Evolutionary conservation across 2,797 vertebrate genomes (phyloP).

Genomic region (Balearica regulorum): DNA sequence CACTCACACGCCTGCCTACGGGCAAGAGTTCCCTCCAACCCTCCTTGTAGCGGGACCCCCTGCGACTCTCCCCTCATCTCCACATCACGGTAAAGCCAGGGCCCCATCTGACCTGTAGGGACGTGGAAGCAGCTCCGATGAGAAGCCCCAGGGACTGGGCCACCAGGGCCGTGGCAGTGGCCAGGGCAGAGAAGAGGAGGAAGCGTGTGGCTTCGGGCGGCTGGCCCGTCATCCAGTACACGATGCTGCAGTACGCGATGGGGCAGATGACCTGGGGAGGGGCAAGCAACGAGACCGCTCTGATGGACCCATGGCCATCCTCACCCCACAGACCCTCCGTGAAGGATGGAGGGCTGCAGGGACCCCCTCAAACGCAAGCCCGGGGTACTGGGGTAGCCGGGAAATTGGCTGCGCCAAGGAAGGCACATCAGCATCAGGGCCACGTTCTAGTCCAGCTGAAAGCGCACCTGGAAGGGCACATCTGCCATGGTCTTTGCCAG

Average conservation of each 20-base stretch:
- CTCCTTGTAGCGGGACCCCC: rapidly evolving
- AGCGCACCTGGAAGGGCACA: slow-evolving; percentile 92
- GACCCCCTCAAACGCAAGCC: not conserved
- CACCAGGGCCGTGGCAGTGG: slow-evolving; percentile 91
- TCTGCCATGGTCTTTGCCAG: slow-evolving; percentile 97
- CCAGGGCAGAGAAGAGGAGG: slow-evolving; percentile 93
- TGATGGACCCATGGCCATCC: not conserved
- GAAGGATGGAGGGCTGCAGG: not conserved
- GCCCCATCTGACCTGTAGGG: slow-evolving; percentile 82
- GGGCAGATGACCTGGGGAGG: slow-evolving; percentile 88
- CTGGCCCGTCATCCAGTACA: slow-evolving; percentile 99
- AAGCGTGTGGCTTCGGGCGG: slow-evolving; percentile 90
- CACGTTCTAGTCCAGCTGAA: rapidly evolving
- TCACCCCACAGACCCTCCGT: not conserved
- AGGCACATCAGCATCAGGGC: rapidly evolving
- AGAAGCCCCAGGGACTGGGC: slow-evolving; percentile 95
- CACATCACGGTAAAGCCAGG: rapidly evolving
- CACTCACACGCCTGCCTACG: rapidly evolving
- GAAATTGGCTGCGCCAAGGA: not conserved
- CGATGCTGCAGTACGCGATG: slow-evolving; percentile 94
- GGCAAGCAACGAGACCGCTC: not conserved
- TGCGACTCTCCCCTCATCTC: too few species aligned
- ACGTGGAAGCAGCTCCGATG: slow-evolving; percentile 95
- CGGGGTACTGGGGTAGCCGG: rapidly evolving
- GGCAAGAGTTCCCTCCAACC: not conserved